Evolutionary conservation across 2,888 invertebrate species (phyloP), one percentile per base, ranked within the genome.

Genomic region (Troilus luridus): DNA sequence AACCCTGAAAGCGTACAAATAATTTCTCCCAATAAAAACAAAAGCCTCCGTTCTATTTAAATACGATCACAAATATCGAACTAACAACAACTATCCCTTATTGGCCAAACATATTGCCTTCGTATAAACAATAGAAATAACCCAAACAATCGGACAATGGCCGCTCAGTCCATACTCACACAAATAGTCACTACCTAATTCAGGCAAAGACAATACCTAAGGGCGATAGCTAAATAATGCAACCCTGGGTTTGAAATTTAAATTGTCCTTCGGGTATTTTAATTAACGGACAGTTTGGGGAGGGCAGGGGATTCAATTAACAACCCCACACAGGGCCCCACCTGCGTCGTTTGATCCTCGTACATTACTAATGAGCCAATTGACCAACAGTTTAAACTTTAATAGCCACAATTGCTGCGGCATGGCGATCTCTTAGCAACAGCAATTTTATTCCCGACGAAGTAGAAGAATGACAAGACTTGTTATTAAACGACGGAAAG

Each of bases 361-460:
- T 85, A 56, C 85, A 85, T 56, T 85, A 19, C 56, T 85, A 56
- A 85, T 56, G n/a, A 56, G 56, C 10, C 85, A 85, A 85, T 85
- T 85, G 85, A 85, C 21, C 85, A 81, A 81, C 81, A 81, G 81
- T 81, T 81, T 81, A 81, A 81, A 81, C 81, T 81, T 54, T 81
- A 81, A 81, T 21, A 21, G 81, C 41, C 81, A 9, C 81, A 56
- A 81, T 81, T 81, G 7, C 19, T 21, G 3, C 54, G 21, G 54
- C 54, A 21, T 9, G 54, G 24, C 24, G 24, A 67, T 67, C 67
- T 67, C 14, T 67, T 24, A 5, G 6, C 12, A 27, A 12, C 0
- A 24, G 67, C 24, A 67, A 67, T 67, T 67, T 24, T 12, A 27
- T 67, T 67, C 24, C 67, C 24, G 67, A 27, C 12, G 6, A 59